phyloP scores from a whole-genome alignment of 2,113 vertebrate genomes.

The Elgaria multicarinata region DNA sequence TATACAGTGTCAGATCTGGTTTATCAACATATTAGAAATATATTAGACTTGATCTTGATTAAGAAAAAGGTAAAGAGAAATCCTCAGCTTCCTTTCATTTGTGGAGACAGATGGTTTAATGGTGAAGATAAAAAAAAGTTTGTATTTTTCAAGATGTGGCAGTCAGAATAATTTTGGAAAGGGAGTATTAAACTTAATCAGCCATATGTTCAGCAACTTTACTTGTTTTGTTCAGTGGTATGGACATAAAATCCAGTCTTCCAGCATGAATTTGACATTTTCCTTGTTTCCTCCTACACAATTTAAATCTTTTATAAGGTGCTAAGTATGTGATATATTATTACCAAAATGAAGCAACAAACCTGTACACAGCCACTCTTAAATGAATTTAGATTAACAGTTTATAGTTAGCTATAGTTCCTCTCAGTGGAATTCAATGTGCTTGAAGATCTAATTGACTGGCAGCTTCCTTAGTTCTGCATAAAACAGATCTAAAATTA shows the following conservation, averaged over 20 bases:
- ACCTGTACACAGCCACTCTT: conserved; percentile 57
- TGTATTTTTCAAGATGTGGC: conserved; percentile 83
- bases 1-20: conserved; percentile 69
- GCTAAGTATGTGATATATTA: conserved; percentile 63
- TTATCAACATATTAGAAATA: conserved; percentile 74
- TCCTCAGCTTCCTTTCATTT: conserved; percentile 74
- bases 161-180: conserved; percentile 82
- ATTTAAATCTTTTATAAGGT: conserved; percentile 71
- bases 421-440: conserved; percentile 64
- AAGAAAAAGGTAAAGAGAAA: conserved; percentile 81
- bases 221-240: conserved; percentile 72
- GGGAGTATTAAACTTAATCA: conserved; percentile 81
- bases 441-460: conserved; percentile 80
- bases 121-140: conserved; percentile 80
- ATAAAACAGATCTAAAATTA: conserved; percentile 77
- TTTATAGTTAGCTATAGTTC: conserved; percentile 68
- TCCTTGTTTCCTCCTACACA: conserved; percentile 62
- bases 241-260: conserved; percentile 69
- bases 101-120: conserved; percentile 82
- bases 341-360: conserved; percentile 59
- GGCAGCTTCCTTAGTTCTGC: conserved; percentile 72
- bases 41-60: conserved; percentile 74
- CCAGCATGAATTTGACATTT: conserved; percentile 67
- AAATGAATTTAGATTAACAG: conserved; percentile 71
- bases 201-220: conserved; percentile 84